Base-by-base conservation (phyloP, 2,888 invertebrate genomes). In the Oxytorus armatus region DNA sequence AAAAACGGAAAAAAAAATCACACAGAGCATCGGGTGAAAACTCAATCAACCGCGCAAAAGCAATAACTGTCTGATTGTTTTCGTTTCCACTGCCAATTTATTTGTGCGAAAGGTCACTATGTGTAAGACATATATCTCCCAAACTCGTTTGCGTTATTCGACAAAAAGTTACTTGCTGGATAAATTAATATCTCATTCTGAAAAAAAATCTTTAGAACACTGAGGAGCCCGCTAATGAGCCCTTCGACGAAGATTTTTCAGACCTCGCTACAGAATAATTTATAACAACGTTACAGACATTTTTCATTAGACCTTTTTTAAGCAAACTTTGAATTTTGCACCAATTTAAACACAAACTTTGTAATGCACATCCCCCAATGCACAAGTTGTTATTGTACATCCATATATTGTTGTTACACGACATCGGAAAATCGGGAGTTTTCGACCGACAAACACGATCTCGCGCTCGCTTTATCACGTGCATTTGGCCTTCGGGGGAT, bases 21-120 rank as follows among this genome's bases (percentile, higher is more conserved):
- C 57, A 21, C 39, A 25, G 7, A 18, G 29, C 18, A 72, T 39
- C n/a, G 18, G 25, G 51, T 16, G 42, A 29, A 53, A 73, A 63
- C 42, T 73, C 73, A 73, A 73, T 63, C 73, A 53, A 63, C 29
- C 33, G 42, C 10, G 53, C 4, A 73, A 53, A 51, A 21, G 73
- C 73, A 63, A 73, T 73, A 73, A 57, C 55, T 36, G 47, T 49
- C 36, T 44, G 14, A 49, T 70, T n/a, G n/a, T 59, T 59, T 16
- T 49, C 59, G 16, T 57, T 57, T n/a, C 7, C n/a, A 1, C n/a
- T 47, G 23, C 33, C 59, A 59, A 59, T 47, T 49, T 21, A 23
- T 51, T 51, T 8, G 8, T 49, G 59, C 49, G 49, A 61, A 72
- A 59, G 36, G 49, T 11, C 29, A 36, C 59, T 5, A 59, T 11